These are phyloP conservation scores for Conus canariensis DNA, from an alignment of 2,888 invertebrate species.

Conservation along the genomic window DNA sequence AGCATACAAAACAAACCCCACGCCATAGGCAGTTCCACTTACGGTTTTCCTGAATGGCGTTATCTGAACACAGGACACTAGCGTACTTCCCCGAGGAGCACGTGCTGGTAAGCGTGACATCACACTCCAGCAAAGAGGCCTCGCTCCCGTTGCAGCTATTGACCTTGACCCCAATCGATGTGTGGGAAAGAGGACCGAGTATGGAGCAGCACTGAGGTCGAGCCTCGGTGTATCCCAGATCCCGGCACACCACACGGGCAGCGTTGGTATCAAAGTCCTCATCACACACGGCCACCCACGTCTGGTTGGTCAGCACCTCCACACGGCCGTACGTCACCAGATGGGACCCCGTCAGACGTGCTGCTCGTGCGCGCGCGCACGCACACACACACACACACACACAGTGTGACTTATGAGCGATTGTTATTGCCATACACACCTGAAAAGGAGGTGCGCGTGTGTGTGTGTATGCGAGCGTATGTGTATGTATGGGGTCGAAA, in stretches of 20 bases:
- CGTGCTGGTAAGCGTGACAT: neutral
- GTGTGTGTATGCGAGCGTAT: too few species aligned
- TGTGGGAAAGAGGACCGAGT: slow-evolving; percentile 48
- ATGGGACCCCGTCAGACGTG: slow-evolving; percentile 56
- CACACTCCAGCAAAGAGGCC: slow-evolving; percentile 34
- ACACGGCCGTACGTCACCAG: slow-evolving; percentile 63
- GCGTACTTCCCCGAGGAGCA: slow-evolving; percentile 63
- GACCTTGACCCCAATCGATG: slow-evolving; percentile 34
- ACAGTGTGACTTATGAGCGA: too few species aligned
- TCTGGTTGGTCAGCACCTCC: slow-evolving; percentile 60
- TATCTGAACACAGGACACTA: slow-evolving; percentile 64
- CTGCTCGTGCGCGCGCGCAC: slow-evolving; percentile 43
- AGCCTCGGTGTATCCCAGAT: slow-evolving; percentile 62
- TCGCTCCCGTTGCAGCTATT: slow-evolving; percentile 43
- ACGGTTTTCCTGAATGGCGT: slow-evolving; percentile 14
- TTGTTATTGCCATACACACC: too few species aligned
- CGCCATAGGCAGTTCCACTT: neutral
- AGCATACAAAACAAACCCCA: too few species aligned
- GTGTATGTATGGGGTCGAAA: too few species aligned
- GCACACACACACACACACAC: too few species aligned
- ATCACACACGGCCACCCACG: slow-evolving; percentile 67
- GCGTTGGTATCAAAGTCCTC: slow-evolving; percentile 56
- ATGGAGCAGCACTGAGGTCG: slow-evolving; percentile 60
- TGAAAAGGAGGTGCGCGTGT: too few species aligned
- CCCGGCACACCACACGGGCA: slow-evolving; percentile 62